phyloP scores from a whole-genome alignment of 2,888 invertebrate genomes.

The Labia minor region DNA sequence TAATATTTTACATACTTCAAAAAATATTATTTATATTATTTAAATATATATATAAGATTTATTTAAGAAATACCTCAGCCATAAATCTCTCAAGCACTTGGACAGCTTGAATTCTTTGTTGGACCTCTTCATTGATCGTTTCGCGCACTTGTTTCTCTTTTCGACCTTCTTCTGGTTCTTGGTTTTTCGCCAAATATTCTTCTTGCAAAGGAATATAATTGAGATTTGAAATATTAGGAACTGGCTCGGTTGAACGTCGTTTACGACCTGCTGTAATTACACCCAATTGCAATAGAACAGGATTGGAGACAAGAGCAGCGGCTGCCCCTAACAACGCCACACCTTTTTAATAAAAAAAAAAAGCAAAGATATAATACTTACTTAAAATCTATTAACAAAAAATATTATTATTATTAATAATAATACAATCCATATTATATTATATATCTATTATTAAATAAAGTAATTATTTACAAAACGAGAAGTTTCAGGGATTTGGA shows the following conservation, averaged over 20 bases:
- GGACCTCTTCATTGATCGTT: conserved; percentile 14
- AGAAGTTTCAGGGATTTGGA: too few species aligned
- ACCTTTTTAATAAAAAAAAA: conserved; percentile 8
- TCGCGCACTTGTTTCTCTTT: neutral
- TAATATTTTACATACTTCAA: too few species aligned
- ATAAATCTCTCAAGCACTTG: conserved; percentile 29
- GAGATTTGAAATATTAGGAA: neutral
- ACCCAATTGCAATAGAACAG: conserved; percentile 65
- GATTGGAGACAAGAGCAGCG: conserved; percentile 65
- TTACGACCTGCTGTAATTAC: conserved; percentile 53
- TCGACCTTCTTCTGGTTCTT: too few species aligned
- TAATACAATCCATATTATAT: too few species aligned
- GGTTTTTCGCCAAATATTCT: neutral
- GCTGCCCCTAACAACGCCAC: conserved; percentile 58
- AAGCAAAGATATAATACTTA: neutral
- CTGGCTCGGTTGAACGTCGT: conserved; percentile 34
- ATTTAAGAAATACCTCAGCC: conserved; percentile 29
- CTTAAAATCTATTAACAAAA: too few species aligned
- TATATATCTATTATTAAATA: too few species aligned
- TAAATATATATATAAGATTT: too few species aligned
- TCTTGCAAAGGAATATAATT: neutral
- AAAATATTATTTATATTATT: too few species aligned
- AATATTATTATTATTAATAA: too few species aligned
- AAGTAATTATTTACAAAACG: too few species aligned
- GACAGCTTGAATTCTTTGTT: conserved; percentile 24